Base-by-base conservation (phyloP, 2,113 vertebrate genomes). In the Catharus minimus region DNA sequence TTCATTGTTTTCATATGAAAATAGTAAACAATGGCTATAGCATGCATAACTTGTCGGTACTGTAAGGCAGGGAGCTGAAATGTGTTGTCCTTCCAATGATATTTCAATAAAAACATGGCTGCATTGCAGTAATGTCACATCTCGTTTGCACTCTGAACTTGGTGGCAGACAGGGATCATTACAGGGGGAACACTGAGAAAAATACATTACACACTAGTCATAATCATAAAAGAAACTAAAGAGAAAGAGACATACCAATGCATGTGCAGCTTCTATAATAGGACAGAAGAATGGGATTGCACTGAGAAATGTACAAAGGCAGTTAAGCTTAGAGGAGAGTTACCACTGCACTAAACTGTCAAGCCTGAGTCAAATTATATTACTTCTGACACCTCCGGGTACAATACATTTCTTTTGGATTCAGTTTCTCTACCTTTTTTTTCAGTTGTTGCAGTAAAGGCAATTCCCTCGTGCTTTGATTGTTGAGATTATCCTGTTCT, bases 41-140 rank as follows among this genome's bases (percentile, higher is more conserved):
- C 50, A 47, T 81, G 46, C 65, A 46, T 89, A 92, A 92, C 71
- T 84, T 41, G 33, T 50, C 66, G 76, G 44, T 57, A 62, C 3
- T 78, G 66, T 43, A 67, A 81, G 72, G 73, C 82, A 72, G 46
- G 90, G 33, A 81, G 56, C 72, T 92, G 94, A 91, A 82, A 41
- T 65, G 58, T 9, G 21, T 86, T 73, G 76, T 87, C 61, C 66
- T 94, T 76, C 65, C 75, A 69, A 41, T 58, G 88, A 91, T 93
- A 95, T 94, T 96, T 96, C 95, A 93, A 80, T 96, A 95, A 91
- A 93, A 95, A 96, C 76, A 47, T 93, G 57, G 86, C 89, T 71
- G 90, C 62, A 52, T 55, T 88, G 88, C 91, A 62, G 88, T 7
- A 78, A 44, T 73, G 88, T 92, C 96, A 83, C 81, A 84, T 95